Evolutionary conservation across 2,113 vertebrate genomes (phyloP), one percentile per base, ranked within the genome.

Genomic region (Emydura subglobosa): DNA sequence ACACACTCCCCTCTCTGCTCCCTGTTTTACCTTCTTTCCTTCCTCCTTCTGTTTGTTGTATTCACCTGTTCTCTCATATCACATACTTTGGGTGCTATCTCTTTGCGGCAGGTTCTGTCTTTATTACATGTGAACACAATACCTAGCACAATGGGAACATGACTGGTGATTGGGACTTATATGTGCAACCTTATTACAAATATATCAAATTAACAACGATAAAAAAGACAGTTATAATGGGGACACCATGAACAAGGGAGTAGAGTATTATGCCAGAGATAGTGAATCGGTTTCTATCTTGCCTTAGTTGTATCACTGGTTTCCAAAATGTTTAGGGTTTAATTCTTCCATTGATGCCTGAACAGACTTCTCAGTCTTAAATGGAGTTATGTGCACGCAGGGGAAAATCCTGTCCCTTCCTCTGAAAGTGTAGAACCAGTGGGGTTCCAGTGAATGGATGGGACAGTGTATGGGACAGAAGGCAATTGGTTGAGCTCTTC

Each of bases 271-370:
- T 86, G 85, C 72, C 94, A 81, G 49, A 95, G 83, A 81, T 87
- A 95, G 93, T 92, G 96, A 95, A 97, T 95, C 89, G 93, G 83
- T 93, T 95, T 93, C 86, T 80, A 78, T 93, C 92, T 96, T 94
- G 81, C 42, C 54, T 44, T 47, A 79, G 54, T 5, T 94, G 85
- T 93, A 97, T 84, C 79, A 91, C 78, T 1, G 79, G 93, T 93
- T 95, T 93, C 90, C 90, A 86, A 94, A 96, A 95, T 92, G 95
- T 81, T 95, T 95, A 91, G 59, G 86, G 9, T 94, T 92, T 95
- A 94, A 97, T 96, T 93, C 86, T 47, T 44, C 42, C 42, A 24
- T 47, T 78, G 74, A 44, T 78, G 25, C 42, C 42, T 47, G 42
- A 42, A 76, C 39, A 76, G 42, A 42, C 24, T 82, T 89, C 61